Conservation (phyloP, 2,888 invertebrate genomes). For the Luffia ferchaultella region DNA sequence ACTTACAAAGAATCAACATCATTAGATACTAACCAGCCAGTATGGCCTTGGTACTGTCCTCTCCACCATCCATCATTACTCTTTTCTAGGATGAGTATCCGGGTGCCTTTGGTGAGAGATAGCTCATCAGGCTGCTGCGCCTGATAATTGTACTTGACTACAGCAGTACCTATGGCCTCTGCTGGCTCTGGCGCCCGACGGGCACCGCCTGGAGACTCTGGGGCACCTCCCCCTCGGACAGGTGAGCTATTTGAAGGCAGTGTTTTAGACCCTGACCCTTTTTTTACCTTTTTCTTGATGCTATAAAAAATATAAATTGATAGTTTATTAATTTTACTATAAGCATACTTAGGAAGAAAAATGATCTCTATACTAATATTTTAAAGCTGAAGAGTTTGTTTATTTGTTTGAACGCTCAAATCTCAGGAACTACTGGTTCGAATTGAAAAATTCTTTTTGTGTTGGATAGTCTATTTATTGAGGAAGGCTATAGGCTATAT, state of each 20-base stretch:
- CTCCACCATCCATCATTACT: slow-evolving; percentile 99
- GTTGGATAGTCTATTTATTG: too few species aligned
- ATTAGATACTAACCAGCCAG: slow-evolving; percentile 52
- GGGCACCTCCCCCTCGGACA: slow-evolving; percentile 69
- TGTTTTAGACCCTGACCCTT: slow-evolving; percentile 84
- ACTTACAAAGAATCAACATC: too few species aligned
- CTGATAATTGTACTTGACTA: slow-evolving; percentile 95
- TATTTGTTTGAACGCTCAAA: too few species aligned
- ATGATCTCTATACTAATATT: too few species aligned
- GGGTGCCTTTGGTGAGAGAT: slow-evolving; percentile 91
- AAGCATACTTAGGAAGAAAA: too few species aligned
- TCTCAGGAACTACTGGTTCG: too few species aligned
- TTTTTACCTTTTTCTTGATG: slow-evolving; percentile 88
- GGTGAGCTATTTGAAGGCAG: slow-evolving; percentile 86
- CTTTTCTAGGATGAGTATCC: slow-evolving; percentile 95
- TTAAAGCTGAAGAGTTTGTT: too few species aligned
- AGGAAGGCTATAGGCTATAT: too few species aligned
- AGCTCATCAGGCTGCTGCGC: slow-evolving; percentile 97
- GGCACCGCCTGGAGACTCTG: slow-evolving; percentile 77
- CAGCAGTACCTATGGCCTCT: slow-evolving; percentile 87
- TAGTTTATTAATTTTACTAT: not conserved
- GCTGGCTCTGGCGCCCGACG: slow-evolving; percentile 82
- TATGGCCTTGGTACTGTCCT: slow-evolving; percentile 76
- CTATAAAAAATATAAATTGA: slow-evolving; percentile 40
- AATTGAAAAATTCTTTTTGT: too few species aligned